Conservation (phyloP, 2,888 invertebrate species). For the Pseudococcus longispinus region DNA sequence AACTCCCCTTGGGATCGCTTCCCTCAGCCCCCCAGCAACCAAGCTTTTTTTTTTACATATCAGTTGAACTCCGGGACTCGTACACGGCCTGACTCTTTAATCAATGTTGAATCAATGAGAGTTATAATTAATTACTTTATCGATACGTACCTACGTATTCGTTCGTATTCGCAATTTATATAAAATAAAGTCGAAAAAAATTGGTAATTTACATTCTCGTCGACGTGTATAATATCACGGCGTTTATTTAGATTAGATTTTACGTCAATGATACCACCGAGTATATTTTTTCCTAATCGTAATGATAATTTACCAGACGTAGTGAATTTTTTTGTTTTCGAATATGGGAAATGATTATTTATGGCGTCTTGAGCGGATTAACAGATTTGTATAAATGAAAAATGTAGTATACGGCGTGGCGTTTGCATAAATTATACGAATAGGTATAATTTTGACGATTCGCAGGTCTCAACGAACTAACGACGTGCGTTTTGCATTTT, state of each 20-base stretch:
- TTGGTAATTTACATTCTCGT: not conserved
- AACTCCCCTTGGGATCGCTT: not conserved
- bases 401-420: not conserved
- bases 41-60: not conserved
- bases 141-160: not conserved
- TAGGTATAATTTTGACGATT: not conserved
- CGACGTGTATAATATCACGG: not conserved
- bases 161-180: not conserved
- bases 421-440: not conserved
- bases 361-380: not conserved
- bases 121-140: not conserved
- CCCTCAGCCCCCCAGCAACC: no score
- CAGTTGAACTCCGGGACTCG: not conserved
- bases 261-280: not conserved
- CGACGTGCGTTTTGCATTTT: not conserved
- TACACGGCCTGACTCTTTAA: not conserved
- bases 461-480: not conserved
- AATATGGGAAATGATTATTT: not conserved
- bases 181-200: not conserved
- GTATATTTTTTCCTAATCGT: not conserved
- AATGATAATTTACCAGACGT: not conserved
- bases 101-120: not conserved
- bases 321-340: not conserved
- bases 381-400: not conserved
- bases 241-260: not conserved